These are phyloP conservation scores for Acleris literana DNA, from an alignment of 2,888 invertebrate genomes.

Conservation along the genomic window DNA sequence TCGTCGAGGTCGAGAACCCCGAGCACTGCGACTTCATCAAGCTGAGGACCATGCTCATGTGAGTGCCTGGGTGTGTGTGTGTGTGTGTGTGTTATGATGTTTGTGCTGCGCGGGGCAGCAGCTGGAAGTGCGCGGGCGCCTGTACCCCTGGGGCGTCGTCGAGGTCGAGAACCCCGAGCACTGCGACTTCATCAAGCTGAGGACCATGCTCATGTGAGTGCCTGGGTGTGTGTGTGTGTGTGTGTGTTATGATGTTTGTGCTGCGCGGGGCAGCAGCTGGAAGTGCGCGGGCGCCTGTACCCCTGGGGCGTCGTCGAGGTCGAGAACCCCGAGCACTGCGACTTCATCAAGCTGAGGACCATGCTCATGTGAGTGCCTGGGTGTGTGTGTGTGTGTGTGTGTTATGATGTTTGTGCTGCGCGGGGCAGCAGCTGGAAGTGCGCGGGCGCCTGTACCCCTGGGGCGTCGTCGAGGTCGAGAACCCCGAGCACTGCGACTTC, in stretches of 20 bases:
- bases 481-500: conserved; percentile 99
- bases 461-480: conserved; percentile 99
- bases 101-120: conserved; percentile 98
- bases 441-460: conserved; percentile 97
- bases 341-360: conserved; percentile 97
- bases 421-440: conserved; percentile 97
- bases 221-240: no score
- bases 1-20: conserved; percentile 99
- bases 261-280: conserved; percentile 97
- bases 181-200: conserved; percentile 98
- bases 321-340: conserved; percentile 99
- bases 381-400: no score
- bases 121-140: conserved; percentile 95
- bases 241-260: no score
- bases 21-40: conserved; percentile 99
- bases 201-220: conserved; percentile 95
- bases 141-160: conserved; percentile 99
- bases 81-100: no score
- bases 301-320: conserved; percentile 99
- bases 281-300: conserved; percentile 96
- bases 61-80: conserved; percentile 2
- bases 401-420: no score
- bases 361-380: conserved; percentile 90
- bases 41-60: conserved; percentile 97
- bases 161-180: conserved; percentile 99